Evolutionary conservation across 2,888 invertebrate species (phyloP).

Genomic region (Lasius platythorax): DNA sequence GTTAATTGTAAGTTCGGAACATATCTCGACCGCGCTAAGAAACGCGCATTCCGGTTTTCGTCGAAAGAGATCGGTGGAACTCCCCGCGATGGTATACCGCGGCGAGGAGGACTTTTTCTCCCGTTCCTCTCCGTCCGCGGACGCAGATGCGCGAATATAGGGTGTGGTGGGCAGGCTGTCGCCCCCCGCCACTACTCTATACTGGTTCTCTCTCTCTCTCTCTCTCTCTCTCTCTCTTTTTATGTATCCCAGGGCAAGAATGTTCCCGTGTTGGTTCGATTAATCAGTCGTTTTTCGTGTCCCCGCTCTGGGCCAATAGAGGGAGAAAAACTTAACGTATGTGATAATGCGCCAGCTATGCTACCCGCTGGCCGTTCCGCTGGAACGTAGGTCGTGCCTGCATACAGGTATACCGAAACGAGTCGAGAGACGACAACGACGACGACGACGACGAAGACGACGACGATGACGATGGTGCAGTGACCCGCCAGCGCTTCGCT

Average conservation of each 20-base stretch:
- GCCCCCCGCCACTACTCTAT: constrained; percentile 47
- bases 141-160: constrained; percentile 72
- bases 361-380: constrained; percentile 45
- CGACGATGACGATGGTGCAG: constrained; percentile 17
- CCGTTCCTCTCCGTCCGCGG: constrained; percentile 64
- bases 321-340: constrained; percentile 79
- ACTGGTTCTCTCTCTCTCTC: constrained; percentile 61
- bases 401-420: constrained; percentile 72
- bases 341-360: constrained; percentile 80
- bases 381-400: constrained; percentile 59
- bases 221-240: constrained; percentile 40
- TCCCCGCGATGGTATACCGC: constrained; percentile 62
- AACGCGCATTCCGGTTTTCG: constrained; percentile 76
- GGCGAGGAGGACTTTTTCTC: constrained; percentile 66
- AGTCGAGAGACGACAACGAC: constrained; percentile 33
- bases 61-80: constrained; percentile 74
- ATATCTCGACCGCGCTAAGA: constrained; percentile 65
- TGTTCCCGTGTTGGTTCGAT: constrained; percentile 79
- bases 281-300: constrained; percentile 74
- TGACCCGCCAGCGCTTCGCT: constrained; percentile 16
- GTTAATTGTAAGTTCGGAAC: constrained; percentile 73
- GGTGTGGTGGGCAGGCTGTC: constrained; percentile 68
- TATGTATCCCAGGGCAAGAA: constrained; percentile 65
- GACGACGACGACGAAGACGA: not conserved
- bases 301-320: constrained; percentile 74